Conservation (phyloP, 30 jellyfish, hydroid and myxozoan genomes). For the Calvadosia cruxmelitensis region DNA sequence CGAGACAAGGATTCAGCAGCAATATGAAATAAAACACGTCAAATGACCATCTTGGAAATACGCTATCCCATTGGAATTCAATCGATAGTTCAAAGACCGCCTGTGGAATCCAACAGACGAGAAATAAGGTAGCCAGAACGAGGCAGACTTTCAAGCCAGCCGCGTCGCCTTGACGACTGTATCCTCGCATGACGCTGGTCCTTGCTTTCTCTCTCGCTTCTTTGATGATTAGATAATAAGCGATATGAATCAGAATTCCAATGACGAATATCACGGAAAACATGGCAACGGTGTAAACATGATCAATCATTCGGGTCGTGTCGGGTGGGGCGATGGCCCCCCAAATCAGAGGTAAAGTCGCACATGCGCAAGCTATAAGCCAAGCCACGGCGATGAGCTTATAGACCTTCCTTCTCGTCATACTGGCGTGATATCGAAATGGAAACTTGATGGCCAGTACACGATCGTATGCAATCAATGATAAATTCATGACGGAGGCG, state of each 20-base stretch:
- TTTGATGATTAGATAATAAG: slow-evolving; percentile 11
- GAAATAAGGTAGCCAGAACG: slow-evolving; percentile 16
- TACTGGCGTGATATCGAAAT: slow-evolving; percentile 7
- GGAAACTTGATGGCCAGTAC: slow-evolving; percentile 19
- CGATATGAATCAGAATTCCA: slow-evolving; percentile 6
- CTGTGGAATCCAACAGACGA: slow-evolving; percentile 35
- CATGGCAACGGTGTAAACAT: neutral
- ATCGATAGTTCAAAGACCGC: slow-evolving; percentile 12
- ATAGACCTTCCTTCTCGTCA: slow-evolving; percentile 16
- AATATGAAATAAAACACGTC: slow-evolving; percentile 7
- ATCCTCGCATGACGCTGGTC: neutral
- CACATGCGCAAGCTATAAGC: slow-evolving; percentile 2
- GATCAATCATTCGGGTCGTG: neutral
- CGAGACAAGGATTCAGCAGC: slow-evolving; percentile 30
- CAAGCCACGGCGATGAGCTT: slow-evolving; percentile 14
- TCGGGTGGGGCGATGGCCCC: neutral
- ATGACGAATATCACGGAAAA: slow-evolving; percentile 14
- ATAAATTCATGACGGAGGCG: slow-evolving; percentile 23
- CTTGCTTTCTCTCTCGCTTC: slow-evolving; percentile 8
- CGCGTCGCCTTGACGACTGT: slow-evolving; percentile 7
- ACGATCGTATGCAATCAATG: slow-evolving; percentile 23
- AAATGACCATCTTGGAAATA: slow-evolving; percentile 4
- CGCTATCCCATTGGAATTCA: neutral
- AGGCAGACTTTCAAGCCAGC: slow-evolving; percentile 32
- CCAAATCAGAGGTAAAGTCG: slow-evolving; percentile 35